A percentile compares a stretch with the other conserved stretches of the same genome.
Evolutionary conservation across 2,113 vertebrate genomes (phyloP).

Genomic region (Aegotheles bennettii): DNA sequence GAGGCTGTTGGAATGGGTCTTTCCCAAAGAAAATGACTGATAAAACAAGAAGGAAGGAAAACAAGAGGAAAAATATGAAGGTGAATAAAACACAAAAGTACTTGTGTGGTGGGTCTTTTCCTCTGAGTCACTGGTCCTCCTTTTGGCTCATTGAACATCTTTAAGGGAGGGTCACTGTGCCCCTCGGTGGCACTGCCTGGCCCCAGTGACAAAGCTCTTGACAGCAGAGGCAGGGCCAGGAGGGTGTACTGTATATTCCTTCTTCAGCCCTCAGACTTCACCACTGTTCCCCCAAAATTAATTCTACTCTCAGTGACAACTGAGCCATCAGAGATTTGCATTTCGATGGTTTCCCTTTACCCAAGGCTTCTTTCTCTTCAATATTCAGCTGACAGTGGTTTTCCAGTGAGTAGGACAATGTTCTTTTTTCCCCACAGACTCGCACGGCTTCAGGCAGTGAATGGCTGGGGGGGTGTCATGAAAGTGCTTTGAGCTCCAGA

Average conservation of each 20-base stretch:
- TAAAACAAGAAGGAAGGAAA: not conserved
- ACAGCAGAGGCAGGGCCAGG: not conserved
- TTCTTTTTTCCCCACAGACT: rapidly evolving
- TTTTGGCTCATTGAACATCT: not conserved
- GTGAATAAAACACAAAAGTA: not conserved
- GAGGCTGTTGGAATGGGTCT: not conserved
- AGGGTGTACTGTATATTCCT: not conserved
- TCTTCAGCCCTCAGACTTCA: not conserved
- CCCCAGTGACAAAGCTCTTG: rapidly evolving
- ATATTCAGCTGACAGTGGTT: not conserved
- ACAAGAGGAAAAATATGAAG: rapidly evolving
- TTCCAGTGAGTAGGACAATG: not conserved
- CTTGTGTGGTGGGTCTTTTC: not conserved
- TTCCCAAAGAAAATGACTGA: not conserved
- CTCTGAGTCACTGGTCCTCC: not conserved
- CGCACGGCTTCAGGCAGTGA: not conserved
- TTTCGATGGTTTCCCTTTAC: not conserved
- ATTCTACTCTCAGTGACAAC: not conserved
- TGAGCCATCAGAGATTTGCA: not conserved
- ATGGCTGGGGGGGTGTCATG: not conserved
- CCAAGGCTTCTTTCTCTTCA: not conserved
- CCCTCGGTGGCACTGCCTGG: not conserved
- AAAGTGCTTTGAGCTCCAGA: not conserved
- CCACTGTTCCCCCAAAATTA: not conserved
- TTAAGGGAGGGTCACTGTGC: not conserved